Evolutionary conservation across 2,113 vertebrate species (phyloP), one percentile per base, ranked within the genome.

Genomic region (Lutjanus erythropterus): DNA sequence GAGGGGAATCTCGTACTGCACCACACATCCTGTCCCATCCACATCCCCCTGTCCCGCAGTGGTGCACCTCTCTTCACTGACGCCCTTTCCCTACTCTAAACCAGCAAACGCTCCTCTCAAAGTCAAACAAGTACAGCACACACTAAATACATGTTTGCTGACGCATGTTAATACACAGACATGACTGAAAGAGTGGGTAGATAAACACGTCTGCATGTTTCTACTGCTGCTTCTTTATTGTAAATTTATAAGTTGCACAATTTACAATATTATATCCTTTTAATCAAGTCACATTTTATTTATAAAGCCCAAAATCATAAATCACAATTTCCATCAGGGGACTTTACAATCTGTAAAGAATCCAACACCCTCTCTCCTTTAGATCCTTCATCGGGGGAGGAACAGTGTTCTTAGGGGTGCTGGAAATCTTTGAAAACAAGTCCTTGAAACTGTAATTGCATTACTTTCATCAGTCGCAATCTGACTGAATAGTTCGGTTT

Each of bases 1-100:
- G 90, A 87, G 91, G 88, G 90, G 90, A 90, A 86, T 80, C 89
- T 93, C 75, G 73, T 90, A 94, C 92, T 94, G 94, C 94, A 93
- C 88, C 94, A 95, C 88, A 87, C 87, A 85, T 90, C 89, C 83
- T 81, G 88, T 92, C 86, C 93, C 89, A 75, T 87, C 79, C 80
- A 86, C 84, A 86, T 70, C 80, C 83, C 42, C 52, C 71, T 75
- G 81, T 91, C 87, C 89, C 62, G 86, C 91, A 91, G 86, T 87
- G 87, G 86, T 92, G 88, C 90, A 90, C 87, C 86, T 90, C 79
- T 81, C 75, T 47, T 39, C 78, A 77, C 85, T 41, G 65, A 88
- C 33, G 69, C 75, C 80, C 74, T 85, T 76, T 80, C 65, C 74
- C 80, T 49, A 49, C 79, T 73, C 46, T 41, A 68, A 71, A 67